Percentiles rank a stretch among this genome's conserved stretches.
Conservation (phyloP, 2,888 invertebrate species). For the Drosophila flavopinicola region DNA sequence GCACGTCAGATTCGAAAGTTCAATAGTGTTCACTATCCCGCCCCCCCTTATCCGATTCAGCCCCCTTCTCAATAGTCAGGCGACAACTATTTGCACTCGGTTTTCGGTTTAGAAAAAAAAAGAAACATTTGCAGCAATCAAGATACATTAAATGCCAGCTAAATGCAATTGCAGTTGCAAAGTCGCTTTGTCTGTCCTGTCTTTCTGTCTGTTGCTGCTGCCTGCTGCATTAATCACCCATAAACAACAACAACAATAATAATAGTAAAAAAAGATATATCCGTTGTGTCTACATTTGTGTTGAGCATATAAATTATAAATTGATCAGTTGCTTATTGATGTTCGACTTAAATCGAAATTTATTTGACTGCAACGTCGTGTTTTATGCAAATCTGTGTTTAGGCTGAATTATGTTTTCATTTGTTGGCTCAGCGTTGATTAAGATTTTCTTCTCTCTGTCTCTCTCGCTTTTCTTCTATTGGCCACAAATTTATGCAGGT, state of each 20-base stretch:
- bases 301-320: slow-evolving; percentile 70
- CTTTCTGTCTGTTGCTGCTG: slow-evolving; percentile 13
- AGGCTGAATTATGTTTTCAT: slow-evolving; percentile 76
- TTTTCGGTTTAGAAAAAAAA: no score
- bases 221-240: slow-evolving; percentile 45
- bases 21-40: slow-evolving; percentile 24
- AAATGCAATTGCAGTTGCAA: slow-evolving; percentile 34
- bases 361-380: slow-evolving; percentile 70
- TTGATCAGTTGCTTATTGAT: slow-evolving; percentile 62
- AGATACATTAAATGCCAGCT: slow-evolving; percentile 46
- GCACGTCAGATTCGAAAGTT: slow-evolving; percentile 77
- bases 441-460: slow-evolving; percentile 56
- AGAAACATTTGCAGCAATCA: slow-evolving; percentile 16
- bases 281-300: slow-evolving; percentile 60
- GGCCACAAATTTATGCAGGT: slow-evolving; percentile 66
- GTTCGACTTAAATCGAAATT: slow-evolving; percentile 54
- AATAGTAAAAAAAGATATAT: slow-evolving; percentile 28
- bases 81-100: slow-evolving; percentile 33
- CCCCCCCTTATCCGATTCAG: background rate
- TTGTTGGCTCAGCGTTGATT: slow-evolving; percentile 65
- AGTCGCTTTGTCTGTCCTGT: no score
- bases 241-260: slow-evolving; percentile 5
- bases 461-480: background rate
- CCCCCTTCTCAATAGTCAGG: no score
- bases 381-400: slow-evolving; percentile 70